Percentiles rank a stretch among this genome's conserved stretches.
Conservation (phyloP, 2,888 invertebrate genomes). For the Dioctria linearis region DNA sequence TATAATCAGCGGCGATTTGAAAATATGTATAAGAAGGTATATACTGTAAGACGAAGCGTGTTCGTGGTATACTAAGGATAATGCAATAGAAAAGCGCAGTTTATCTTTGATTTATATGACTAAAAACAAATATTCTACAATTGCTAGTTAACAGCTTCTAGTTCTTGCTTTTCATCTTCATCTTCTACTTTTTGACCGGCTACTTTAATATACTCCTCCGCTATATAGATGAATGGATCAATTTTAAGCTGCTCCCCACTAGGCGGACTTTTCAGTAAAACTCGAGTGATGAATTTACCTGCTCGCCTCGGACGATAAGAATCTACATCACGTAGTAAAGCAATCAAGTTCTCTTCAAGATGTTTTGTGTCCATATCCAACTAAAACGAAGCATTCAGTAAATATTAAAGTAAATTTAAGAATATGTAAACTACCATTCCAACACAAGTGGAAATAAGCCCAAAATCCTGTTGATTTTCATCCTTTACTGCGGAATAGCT, state of each 20-base stretch:
- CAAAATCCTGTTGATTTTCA: constrained; percentile 81
- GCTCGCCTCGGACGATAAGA: constrained; percentile 77
- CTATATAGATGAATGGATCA: constrained; percentile 75
- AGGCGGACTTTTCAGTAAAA: constrained; percentile 77
- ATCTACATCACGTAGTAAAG: constrained; percentile 78
- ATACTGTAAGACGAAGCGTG: too few species aligned
- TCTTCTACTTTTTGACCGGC: constrained; percentile 20
- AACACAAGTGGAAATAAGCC: constrained; percentile 76
- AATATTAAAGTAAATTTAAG: constrained; percentile 30
- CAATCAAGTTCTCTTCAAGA: constrained; percentile 81
- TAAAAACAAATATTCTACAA: background rate
- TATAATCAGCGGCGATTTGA: too few species aligned
- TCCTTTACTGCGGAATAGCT: constrained; percentile 79
- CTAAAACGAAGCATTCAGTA: constrained; percentile 70
- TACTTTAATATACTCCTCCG: constrained; percentile 61
- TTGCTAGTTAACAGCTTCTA: background rate
- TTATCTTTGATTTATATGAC: too few species aligned
- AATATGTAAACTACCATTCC: constrained; percentile 75
- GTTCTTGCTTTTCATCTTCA: background rate
- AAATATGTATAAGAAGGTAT: too few species aligned
- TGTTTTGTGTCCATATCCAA: constrained; percentile 81
- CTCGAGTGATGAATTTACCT: constrained; percentile 81
- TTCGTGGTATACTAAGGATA: too few species aligned
- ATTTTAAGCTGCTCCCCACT: constrained; percentile 80
- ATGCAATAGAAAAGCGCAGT: too few species aligned